phyloP scores from a whole-genome alignment of 2,888 invertebrate species.

The Polydrusus cervinus region DNA sequence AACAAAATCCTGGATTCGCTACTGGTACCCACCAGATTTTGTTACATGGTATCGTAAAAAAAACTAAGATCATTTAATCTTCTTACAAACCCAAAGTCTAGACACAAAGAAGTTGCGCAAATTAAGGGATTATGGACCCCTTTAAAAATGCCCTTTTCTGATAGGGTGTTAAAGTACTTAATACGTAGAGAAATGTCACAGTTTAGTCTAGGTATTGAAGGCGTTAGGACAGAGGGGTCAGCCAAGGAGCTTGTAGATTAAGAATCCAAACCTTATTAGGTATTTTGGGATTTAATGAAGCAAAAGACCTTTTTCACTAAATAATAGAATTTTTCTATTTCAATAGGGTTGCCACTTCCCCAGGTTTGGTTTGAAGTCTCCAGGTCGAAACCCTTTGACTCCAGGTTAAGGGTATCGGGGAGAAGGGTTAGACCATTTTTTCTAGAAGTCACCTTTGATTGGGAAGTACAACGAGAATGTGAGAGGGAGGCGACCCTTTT shows the following conservation, averaged over 20 bases:
- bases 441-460: too few species aligned
- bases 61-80: conserved; percentile 27
- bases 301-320: too few species aligned
- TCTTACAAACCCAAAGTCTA: conserved; percentile 29
- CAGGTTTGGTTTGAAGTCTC: too few species aligned
- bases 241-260: conserved; percentile 14
- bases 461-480: too few species aligned
- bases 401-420: too few species aligned
- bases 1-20: too few species aligned
- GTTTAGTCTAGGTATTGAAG: conserved; percentile 39
- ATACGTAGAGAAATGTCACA: conserved; percentile 52
- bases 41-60: neutral
- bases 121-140: conserved; percentile 39
- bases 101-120: conserved; percentile 48
- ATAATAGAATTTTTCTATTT: too few species aligned
- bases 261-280: neutral
- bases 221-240: conserved; percentile 27
- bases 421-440: too few species aligned
- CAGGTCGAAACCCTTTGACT: too few species aligned
- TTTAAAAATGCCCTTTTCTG: conserved; percentile 41
- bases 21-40: too few species aligned
- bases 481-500: too few species aligned
- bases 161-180: conserved; percentile 52
- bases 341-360: too few species aligned
- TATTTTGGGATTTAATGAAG: neutral